Evolutionary conservation across 1,140 invertebrate genomes (phyloP).

Genomic region (Drosophila albomicans): DNA sequence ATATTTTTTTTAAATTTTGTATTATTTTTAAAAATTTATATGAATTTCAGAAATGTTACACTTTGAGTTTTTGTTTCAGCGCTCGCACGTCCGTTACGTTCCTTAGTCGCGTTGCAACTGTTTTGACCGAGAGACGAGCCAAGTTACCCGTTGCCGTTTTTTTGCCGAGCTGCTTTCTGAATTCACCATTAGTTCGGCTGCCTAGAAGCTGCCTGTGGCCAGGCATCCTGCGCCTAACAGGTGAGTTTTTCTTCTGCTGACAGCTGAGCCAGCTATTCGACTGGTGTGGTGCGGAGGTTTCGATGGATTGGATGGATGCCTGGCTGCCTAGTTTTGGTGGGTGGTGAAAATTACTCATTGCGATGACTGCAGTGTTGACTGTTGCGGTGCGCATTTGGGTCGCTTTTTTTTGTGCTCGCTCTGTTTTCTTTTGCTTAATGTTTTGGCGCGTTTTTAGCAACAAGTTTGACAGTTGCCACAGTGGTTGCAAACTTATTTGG

Average conservation of each 20-base stretch:
- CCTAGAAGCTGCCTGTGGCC: slow-evolving; percentile 14
- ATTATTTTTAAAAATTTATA: slow-evolving; percentile 49
- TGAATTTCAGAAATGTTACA: slow-evolving; percentile 35
- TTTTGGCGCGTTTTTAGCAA: slow-evolving; percentile 80
- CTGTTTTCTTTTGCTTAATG: slow-evolving; percentile 27
- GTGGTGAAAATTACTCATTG: slow-evolving; percentile 66
- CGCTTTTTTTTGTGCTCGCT: slow-evolving; percentile 5
- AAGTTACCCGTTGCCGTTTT: slow-evolving; percentile 3
- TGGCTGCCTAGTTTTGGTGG: slow-evolving; percentile 8
- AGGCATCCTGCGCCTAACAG: slow-evolving; percentile 73
- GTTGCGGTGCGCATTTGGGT: slow-evolving; percentile 69
- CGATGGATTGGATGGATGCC: slow-evolving; percentile 12
- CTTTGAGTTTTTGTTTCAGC: slow-evolving; percentile 12
- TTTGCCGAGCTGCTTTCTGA: slow-evolving; percentile 14
- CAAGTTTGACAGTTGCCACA: slow-evolving; percentile 61
- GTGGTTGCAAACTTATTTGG: slow-evolving; percentile 37
- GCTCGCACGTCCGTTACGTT: slow-evolving; percentile 70
- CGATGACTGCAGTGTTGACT: slow-evolving; percentile 76
- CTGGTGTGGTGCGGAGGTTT: slow-evolving; percentile 25
- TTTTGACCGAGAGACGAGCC: slow-evolving; percentile 43
- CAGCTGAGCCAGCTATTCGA: slow-evolving; percentile 28
- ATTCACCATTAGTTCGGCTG: slow-evolving; percentile 61
- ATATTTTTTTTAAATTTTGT: slow-evolving; percentile 31
- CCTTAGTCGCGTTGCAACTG: slow-evolving; percentile 78
- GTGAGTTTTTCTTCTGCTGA: slow-evolving; percentile 58